Evolutionary conservation across 2,888 invertebrate species (phyloP).

Genomic region (Leucoptera coffeella): DNA sequence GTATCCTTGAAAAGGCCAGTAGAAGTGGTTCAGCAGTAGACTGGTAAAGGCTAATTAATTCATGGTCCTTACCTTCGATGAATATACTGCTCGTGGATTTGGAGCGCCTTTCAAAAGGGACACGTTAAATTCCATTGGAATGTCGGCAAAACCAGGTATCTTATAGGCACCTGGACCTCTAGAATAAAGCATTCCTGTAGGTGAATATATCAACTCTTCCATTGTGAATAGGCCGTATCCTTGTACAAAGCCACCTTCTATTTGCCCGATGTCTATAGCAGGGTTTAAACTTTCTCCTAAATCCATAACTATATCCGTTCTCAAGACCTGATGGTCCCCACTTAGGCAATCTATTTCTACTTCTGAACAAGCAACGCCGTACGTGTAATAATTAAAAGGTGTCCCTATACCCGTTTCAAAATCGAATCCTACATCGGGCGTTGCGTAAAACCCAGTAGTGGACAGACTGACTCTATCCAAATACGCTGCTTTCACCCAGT

Average conservation of each 20-base stretch:
- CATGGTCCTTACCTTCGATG: slow-evolving; percentile 80
- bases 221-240: slow-evolving; percentile 89
- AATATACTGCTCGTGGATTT: slow-evolving; percentile 88
- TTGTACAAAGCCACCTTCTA: slow-evolving; percentile 92
- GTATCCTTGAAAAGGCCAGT: not conserved
- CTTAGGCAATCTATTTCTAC: slow-evolving; percentile 93
- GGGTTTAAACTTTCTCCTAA: slow-evolving; percentile 92
- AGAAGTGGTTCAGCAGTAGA: no score
- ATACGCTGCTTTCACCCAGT: slow-evolving; percentile 76
- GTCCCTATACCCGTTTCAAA: slow-evolving; percentile 64
- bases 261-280: slow-evolving; percentile 93
- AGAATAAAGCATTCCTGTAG: slow-evolving; percentile 73
- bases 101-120: slow-evolving; percentile 84
- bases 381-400: slow-evolving; percentile 80
- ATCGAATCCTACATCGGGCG: slow-evolving; percentile 67
- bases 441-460: slow-evolving; percentile 76
- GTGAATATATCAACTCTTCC: slow-evolving; percentile 85
- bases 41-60: no score
- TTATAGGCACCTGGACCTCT: slow-evolving; percentile 93
- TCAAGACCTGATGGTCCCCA: slow-evolving; percentile 84
- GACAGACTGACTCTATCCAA: slow-evolving; percentile 72
- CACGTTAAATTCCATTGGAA: slow-evolving; percentile 89
- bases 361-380: slow-evolving; percentile 79
- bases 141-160: slow-evolving; percentile 87
- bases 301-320: slow-evolving; percentile 95